Percentiles rank a stretch among this genome's conserved stretches.
Conservation (phyloP, 2,888 invertebrate genomes). For the Sipha maydis region DNA sequence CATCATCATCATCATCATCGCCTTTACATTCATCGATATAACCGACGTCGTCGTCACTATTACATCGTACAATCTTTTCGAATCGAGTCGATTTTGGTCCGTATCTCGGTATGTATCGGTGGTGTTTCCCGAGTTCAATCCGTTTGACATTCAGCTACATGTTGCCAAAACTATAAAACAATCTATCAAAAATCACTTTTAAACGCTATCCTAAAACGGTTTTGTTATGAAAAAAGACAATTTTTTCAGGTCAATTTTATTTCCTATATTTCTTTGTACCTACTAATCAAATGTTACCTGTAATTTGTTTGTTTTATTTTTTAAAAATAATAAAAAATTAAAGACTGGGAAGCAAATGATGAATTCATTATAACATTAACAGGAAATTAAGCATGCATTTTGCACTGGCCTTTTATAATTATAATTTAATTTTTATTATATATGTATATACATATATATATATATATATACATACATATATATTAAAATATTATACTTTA, state of each 20-base stretch:
- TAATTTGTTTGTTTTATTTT: conserved; percentile 25
- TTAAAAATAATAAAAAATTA: conserved; percentile 43
- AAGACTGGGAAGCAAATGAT: conserved; percentile 60
- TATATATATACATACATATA: background rate
- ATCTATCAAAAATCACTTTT: conserved; percentile 26
- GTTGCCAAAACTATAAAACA: conserved; percentile 36
- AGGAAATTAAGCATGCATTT: conserved; percentile 61
- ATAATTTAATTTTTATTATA: conserved; percentile 30
- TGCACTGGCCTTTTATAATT: conserved; percentile 61
- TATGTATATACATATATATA: background rate
- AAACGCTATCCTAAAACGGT: conserved; percentile 3
- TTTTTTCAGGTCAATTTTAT: conserved; percentile 46
- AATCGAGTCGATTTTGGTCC: conserved; percentile 3
- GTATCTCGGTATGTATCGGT: background rate
- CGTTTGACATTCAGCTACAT: conserved; percentile 31
- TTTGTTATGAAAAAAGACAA: conserved; percentile 32
- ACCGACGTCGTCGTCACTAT: background rate
- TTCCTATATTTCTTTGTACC: conserved; percentile 29
- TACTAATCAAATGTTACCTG: conserved; percentile 37
- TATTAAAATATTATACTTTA: conserved; percentile 44
- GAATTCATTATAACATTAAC: conserved; percentile 55
- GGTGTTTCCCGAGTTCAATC: conserved; percentile 23
- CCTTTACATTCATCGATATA: background rate
- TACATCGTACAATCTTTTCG: conserved; percentile 12
- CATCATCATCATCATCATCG: background rate